phyloP scores from a whole-genome alignment of 2,797 vertebrate species.

The Leptoclinus maculatus region DNA sequence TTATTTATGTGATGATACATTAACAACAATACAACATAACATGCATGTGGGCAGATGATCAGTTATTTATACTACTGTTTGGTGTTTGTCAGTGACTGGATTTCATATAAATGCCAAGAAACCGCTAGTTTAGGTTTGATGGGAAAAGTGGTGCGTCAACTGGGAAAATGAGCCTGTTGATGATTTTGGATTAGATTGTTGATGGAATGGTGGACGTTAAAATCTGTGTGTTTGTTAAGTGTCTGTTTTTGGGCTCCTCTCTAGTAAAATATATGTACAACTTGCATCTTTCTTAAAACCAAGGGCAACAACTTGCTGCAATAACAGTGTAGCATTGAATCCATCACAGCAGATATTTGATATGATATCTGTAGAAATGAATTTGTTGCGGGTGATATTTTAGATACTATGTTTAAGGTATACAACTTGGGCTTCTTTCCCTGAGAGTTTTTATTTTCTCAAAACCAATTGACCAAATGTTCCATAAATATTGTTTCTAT shows the following conservation, averaged over 20 bases:
- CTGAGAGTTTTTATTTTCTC: neutral
- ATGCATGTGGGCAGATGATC: neutral
- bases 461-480: conserved; percentile 8
- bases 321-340: neutral
- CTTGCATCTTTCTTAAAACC: neutral
- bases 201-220: neutral
- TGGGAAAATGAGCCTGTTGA: neutral
- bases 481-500: conserved; percentile 9
- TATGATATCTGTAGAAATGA: neutral
- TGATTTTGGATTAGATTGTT: conserved; percentile 8
- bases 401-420: neutral
- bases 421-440: neutral
- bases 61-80: neutral
- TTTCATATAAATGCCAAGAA: neutral
- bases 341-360: neutral
- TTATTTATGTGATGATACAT: neutral
- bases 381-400: neutral
- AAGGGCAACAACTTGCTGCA: neutral
- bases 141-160: neutral
- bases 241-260: conserved; percentile 12
- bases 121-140: neutral
- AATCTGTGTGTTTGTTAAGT: neutral
- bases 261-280: neutral
- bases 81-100: neutral
- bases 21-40: neutral